Percentiles rank a stretch among this genome's conserved stretches.
phyloP scores from a whole-genome alignment of 2,797 vertebrate genomes.

The Glossophaga mutica region DNA sequence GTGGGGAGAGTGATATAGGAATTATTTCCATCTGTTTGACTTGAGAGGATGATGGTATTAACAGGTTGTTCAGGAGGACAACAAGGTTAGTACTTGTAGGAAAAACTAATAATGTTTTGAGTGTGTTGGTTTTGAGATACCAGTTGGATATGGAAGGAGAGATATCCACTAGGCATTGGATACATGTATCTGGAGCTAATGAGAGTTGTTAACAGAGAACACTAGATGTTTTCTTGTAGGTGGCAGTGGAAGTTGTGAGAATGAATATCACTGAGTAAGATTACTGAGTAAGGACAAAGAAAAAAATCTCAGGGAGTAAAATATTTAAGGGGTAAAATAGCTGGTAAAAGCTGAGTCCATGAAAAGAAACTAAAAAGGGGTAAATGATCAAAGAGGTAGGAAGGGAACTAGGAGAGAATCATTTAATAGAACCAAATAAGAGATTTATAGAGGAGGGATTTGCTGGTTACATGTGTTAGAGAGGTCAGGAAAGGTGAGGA shows the following conservation, averaged over 20 bases:
- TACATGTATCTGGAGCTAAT: neutral
- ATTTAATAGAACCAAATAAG: neutral
- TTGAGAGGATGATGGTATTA: neutral
- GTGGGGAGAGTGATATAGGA: neutral
- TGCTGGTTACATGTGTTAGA: neutral
- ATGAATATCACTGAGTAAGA: neutral
- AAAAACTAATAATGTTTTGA: neutral
- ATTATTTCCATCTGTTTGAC: neutral
- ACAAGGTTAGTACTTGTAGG: neutral
- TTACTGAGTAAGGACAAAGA: neutral
- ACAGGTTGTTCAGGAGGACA: neutral
- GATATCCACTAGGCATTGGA: neutral
- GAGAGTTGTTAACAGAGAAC: neutral
- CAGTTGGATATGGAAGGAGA: neutral
- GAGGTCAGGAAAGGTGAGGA: neutral
- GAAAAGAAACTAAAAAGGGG: neutral
- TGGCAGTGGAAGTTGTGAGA: neutral
- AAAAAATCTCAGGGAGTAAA: neutral
- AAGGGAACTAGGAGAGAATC: neutral
- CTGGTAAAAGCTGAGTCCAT: neutral
- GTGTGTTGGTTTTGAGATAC: neutral
- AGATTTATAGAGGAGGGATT: neutral
- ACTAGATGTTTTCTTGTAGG: neutral
- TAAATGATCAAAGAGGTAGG: neutral
- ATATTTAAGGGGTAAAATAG: neutral